Evolutionary conservation across 2,888 invertebrate genomes (phyloP).

Genomic region (Cheilosia pagana): DNA sequence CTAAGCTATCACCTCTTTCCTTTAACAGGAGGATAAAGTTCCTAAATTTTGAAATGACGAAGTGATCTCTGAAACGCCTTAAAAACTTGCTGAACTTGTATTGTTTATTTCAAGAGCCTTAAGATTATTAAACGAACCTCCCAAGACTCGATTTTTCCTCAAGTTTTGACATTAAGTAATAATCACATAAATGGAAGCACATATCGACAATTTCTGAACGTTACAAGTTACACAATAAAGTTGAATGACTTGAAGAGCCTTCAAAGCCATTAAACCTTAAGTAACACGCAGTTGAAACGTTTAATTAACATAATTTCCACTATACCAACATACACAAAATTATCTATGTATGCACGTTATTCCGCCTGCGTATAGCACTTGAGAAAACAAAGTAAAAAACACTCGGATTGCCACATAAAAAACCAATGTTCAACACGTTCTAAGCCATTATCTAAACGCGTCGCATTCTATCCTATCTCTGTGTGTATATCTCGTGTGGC

Average conservation of each 20-base stretch:
- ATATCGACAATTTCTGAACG: neutral
- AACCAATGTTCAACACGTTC: slow-evolving; percentile 64
- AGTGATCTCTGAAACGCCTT: too few relatives aligned
- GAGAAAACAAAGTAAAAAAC: slow-evolving; percentile 39
- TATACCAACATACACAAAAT: neutral
- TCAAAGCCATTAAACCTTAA: neutral
- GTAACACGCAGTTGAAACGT: neutral
- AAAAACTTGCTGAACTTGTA: too few relatives aligned
- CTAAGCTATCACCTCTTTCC: too few relatives aligned
- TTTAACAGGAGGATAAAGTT: too few relatives aligned
- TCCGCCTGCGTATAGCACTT: slow-evolving; percentile 17
- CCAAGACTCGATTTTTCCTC: too few relatives aligned
- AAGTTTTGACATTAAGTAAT: too few relatives aligned
- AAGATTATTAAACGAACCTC: too few relatives aligned
- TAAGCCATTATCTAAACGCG: slow-evolving; percentile 57
- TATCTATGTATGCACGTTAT: neutral
- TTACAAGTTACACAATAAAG: neutral
- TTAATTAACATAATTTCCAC: slow-evolving; percentile 6
- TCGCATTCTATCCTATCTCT: slow-evolving; percentile 42
- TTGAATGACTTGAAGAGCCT: neutral
- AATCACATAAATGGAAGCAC: neutral
- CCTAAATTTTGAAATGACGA: too few relatives aligned
- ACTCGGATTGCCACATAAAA: slow-evolving; percentile 61
- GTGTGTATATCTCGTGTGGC: slow-evolving; percentile 40
- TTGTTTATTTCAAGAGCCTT: too few relatives aligned